phyloP scores from a whole-genome alignment of 2,113 vertebrate genomes.

The Arvicanthis niloticus region DNA sequence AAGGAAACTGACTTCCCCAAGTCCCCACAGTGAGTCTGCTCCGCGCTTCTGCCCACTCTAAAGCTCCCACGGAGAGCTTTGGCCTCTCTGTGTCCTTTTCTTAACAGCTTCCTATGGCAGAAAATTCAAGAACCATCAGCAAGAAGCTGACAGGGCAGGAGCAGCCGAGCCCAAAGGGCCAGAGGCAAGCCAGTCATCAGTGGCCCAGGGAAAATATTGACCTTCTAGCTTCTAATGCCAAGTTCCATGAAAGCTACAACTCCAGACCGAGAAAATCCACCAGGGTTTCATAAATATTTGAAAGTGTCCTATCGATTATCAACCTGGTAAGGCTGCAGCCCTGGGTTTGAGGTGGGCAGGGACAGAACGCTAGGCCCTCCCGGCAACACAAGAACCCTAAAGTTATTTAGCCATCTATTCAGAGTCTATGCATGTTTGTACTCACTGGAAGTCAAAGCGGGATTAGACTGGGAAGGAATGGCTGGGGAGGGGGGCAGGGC shows the following conservation, averaged over 20 bases:
- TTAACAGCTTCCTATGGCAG: background rate
- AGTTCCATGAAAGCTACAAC: constrained; percentile 86
- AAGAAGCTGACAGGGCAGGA: background rate
- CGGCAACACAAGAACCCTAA: background rate
- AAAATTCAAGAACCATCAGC: background rate
- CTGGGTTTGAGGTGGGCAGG: background rate
- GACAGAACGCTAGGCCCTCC: background rate
- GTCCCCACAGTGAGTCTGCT: background rate
- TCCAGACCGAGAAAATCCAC: constrained; percentile 84
- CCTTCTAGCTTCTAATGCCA: constrained; percentile 85
- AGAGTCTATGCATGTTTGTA: background rate
- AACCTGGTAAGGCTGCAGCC: constrained; percentile 30
- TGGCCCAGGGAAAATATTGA: constrained; percentile 83
- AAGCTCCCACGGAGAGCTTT: background rate
- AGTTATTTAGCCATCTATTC: background rate
- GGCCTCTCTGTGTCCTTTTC: background rate
- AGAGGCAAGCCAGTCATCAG: constrained; percentile 13
- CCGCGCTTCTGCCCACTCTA: background rate
- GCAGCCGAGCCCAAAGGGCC: background rate
- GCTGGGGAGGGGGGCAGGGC: rapidly evolving
- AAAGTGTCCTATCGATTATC: constrained; percentile 79
- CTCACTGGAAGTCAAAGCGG: background rate
- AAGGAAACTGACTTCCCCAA: background rate
- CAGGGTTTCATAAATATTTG: constrained; percentile 87
- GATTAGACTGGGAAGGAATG: too few relatives aligned